phyloP scores from a whole-genome alignment of 2,113 vertebrate genomes.

The Crotalus viridis region DNA sequence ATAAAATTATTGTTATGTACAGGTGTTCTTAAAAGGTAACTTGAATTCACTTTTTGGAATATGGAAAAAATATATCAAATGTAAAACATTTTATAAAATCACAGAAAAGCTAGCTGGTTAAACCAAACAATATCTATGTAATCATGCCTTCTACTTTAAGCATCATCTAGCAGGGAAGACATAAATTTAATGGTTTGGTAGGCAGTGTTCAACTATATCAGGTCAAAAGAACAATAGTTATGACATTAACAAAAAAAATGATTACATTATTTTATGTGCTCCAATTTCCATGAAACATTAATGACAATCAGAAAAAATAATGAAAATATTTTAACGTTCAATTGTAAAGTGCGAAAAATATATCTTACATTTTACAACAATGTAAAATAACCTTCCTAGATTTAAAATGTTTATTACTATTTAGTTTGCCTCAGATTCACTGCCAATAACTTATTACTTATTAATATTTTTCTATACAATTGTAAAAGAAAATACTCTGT shows the following conservation, averaged over 20 bases:
- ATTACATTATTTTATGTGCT: not conserved
- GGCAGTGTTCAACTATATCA: not conserved
- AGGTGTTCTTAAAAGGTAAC: not conserved
- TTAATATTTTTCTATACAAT: not conserved
- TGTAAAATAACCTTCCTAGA: not conserved
- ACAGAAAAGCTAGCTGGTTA: not conserved
- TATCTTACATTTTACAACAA: not conserved
- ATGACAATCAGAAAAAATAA: not conserved
- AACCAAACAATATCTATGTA: not conserved
- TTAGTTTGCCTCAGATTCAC: accelerated
- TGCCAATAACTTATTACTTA: not conserved
- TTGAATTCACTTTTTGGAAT: not conserved
- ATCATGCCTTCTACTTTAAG: no score
- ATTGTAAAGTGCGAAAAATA: not conserved
- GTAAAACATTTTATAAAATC: not conserved
- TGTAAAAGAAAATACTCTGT: not conserved
- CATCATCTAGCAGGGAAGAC: not conserved
- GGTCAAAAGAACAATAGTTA: not conserved
- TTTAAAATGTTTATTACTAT: not conserved
- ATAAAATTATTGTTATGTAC: slow-evolving; percentile 36
- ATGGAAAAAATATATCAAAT: not conserved
- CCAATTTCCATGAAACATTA: not conserved
- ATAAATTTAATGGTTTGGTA: not conserved
- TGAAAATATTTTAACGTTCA: not conserved
- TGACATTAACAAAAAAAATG: not conserved